A percentile compares a stretch with the other conserved stretches of the same genome.
Conservation (phyloP, 2,113 vertebrate genomes). For the Calypte anna region DNA sequence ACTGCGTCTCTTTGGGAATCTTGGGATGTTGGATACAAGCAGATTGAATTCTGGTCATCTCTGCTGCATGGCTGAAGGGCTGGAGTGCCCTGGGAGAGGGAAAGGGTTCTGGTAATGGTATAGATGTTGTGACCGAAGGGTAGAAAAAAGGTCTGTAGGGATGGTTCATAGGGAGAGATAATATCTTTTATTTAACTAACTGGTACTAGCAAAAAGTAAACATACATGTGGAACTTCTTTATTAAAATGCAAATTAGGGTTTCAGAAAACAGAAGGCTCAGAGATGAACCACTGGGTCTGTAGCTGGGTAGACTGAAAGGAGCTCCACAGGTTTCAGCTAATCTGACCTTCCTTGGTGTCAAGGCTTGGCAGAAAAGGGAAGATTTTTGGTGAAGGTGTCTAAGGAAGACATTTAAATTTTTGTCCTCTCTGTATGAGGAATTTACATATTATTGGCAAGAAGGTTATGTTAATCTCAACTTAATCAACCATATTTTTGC, state of each 20-base stretch:
- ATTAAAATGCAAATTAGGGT: background rate
- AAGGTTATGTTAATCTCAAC: background rate
- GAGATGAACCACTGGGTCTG: background rate
- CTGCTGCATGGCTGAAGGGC: background rate
- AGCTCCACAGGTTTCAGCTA: background rate
- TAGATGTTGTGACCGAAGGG: background rate
- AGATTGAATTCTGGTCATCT: background rate
- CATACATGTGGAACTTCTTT: background rate
- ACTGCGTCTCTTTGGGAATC: background rate
- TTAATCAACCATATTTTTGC: background rate
- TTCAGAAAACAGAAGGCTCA: background rate
- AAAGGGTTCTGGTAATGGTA: background rate
- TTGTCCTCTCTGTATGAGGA: background rate
- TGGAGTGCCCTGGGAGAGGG: background rate
- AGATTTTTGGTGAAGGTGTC: background rate
- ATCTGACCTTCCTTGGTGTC: background rate
- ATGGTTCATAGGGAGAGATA: background rate
- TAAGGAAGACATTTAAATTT: background rate
- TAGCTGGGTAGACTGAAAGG: background rate
- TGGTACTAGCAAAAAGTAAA: background rate
- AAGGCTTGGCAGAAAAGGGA: background rate
- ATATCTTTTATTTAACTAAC: background rate
- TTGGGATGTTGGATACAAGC: background rate
- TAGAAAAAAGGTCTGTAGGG: background rate
- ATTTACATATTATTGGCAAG: background rate